Conservation (phyloP, 2,797 vertebrate genomes). For the Protonibea diacanthus region DNA sequence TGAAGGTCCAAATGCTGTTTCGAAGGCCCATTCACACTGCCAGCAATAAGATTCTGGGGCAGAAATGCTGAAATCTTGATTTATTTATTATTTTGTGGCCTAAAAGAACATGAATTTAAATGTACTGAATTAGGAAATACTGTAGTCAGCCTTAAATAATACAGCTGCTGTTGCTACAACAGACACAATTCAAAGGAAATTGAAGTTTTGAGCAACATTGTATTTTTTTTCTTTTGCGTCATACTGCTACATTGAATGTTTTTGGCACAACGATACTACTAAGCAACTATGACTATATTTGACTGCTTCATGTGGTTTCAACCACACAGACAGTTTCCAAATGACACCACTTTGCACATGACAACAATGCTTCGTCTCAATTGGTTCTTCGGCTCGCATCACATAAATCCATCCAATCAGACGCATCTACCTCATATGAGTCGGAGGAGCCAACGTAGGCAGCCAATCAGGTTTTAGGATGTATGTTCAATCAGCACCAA, state of each 20-base stretch:
- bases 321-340: constrained; percentile 19
- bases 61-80: not conserved
- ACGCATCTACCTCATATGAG: not conserved
- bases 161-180: not conserved
- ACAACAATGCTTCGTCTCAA: constrained; percentile 4
- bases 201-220: not conserved
- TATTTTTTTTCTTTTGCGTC: not conserved
- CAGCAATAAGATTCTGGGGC: not conserved
- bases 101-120: not conserved
- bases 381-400: constrained; percentile 30
- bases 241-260: not conserved
- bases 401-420: constrained; percentile 30
- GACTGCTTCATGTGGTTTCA: no score
- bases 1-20: not conserved
- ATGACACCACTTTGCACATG: constrained; percentile 31
- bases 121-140: not conserved
- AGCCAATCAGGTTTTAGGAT: not conserved
- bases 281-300: not conserved
- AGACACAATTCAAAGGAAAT: not conserved
- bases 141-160: not conserved
- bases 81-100: not conserved
- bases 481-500: not conserved
- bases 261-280: no score
- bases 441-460: not conserved
- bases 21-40: not conserved